phyloP scores from a whole-genome alignment of 2,113 vertebrate genomes.

The Leptobrachium leishanense region DNA sequence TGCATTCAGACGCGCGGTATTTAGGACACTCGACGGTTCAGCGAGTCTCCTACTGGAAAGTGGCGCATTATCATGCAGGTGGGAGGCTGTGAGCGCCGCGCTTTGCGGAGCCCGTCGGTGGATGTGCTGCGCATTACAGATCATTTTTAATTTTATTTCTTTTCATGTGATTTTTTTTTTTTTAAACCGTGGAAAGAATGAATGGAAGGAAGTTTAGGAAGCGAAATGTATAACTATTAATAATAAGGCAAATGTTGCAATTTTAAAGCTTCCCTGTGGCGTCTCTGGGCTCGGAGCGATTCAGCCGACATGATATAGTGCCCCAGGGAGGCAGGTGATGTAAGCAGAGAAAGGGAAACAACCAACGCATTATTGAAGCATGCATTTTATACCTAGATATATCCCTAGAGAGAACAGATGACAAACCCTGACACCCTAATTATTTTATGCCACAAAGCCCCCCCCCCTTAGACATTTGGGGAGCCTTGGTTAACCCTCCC shows the following conservation, averaged over 20 bases:
- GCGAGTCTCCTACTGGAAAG: slow-evolving; percentile 8
- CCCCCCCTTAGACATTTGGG: too few relatives aligned
- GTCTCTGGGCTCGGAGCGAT: slow-evolving; percentile 34
- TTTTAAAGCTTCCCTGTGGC: slow-evolving; percentile 31
- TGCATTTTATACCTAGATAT: too few relatives aligned
- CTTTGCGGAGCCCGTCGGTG: slow-evolving; percentile 23
- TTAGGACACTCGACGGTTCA: slow-evolving; percentile 21
- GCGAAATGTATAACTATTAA: too few relatives aligned
- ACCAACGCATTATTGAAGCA: too few relatives aligned
- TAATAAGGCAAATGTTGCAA: neutral
- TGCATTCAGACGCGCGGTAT: slow-evolving; percentile 2
- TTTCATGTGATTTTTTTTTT: neutral
- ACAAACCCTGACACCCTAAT: too few relatives aligned
- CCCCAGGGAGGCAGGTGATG: neutral
- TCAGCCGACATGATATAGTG: slow-evolving; percentile 26
- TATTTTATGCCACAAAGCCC: too few relatives aligned
- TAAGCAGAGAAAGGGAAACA: neutral
- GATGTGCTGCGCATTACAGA: neutral
- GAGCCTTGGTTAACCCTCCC: too few relatives aligned
- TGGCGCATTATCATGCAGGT: slow-evolving; percentile 34
- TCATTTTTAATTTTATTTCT: neutral
- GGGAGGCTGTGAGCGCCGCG: slow-evolving; percentile 24
- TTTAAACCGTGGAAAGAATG: too few relatives aligned
- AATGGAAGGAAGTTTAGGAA: too few relatives aligned
- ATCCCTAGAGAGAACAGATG: too few relatives aligned